Conservation (phyloP, 2,888 invertebrate species). For the Drosophila ustulata region DNA sequence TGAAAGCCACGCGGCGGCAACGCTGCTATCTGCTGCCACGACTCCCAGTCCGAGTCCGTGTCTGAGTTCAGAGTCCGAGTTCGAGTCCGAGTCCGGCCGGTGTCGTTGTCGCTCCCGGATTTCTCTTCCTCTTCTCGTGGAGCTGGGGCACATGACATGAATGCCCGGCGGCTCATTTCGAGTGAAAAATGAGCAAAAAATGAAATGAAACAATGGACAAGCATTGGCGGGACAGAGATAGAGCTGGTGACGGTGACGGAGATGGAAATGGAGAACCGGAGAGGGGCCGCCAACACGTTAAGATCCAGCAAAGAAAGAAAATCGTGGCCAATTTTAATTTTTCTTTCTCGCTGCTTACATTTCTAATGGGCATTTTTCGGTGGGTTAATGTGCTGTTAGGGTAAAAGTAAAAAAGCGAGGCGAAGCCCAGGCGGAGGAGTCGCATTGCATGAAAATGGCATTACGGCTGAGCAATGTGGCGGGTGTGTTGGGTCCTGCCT, state of each 20-base stretch:
- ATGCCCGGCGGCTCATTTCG: constrained; percentile 78
- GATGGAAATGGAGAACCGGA: constrained; percentile 13
- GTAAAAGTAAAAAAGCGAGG: constrained; percentile 60
- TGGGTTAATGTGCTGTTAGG: constrained; percentile 81
- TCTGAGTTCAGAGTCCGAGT: background rate
- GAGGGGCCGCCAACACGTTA: constrained; percentile 30
- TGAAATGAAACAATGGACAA: constrained; percentile 82
- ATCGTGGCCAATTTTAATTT: constrained; percentile 85
- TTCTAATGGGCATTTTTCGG: constrained; percentile 77
- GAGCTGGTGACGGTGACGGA: constrained; percentile 1
- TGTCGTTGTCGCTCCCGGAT: constrained; percentile 40
- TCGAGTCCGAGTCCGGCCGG: constrained; percentile 37
- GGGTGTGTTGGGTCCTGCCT: constrained; percentile 1
- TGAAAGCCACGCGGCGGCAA: constrained; percentile 62
- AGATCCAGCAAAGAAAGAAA: constrained; percentile 71
- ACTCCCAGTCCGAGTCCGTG: background rate
- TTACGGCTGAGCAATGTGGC: constrained; percentile 20
- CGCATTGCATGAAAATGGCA: constrained; percentile 54
- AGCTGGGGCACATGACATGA: constrained; percentile 70
- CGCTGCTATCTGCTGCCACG: constrained; percentile 54
- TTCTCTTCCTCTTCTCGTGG: background rate
- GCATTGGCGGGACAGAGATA: constrained; percentile 11
- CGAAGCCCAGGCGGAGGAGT: constrained; percentile 12
- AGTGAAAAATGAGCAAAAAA: constrained; percentile 79
- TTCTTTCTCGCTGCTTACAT: constrained; percentile 72